phyloP scores from a whole-genome alignment of 2,888 invertebrate species.

The Epistrophe grossulariae region DNA sequence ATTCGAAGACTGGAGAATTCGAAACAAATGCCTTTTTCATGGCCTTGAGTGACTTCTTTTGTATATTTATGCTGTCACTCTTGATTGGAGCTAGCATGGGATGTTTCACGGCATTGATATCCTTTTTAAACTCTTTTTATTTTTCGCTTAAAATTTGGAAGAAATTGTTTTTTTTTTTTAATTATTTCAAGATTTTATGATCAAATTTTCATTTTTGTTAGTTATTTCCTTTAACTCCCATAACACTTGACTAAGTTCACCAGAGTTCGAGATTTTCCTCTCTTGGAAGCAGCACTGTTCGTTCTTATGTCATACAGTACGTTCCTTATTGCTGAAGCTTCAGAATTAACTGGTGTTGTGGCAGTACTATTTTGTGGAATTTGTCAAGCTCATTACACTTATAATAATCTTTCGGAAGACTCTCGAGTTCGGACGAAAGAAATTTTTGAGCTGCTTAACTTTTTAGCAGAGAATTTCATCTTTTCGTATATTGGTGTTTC shows the following conservation, averaged over 20 bases:
- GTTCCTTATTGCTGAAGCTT: constrained; percentile 97
- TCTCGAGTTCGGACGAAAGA: constrained; percentile 95
- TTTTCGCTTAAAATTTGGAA: not conserved
- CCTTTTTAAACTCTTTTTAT: constrained; percentile 86
- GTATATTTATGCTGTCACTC: constrained; percentile 95
- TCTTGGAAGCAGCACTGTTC: constrained; percentile 97
- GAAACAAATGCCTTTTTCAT: constrained; percentile 94
- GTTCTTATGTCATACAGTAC: constrained; percentile 99
- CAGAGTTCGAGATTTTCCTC: constrained; percentile 95
- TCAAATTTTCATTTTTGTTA: not conserved
- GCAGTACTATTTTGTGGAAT: constrained; percentile 99
- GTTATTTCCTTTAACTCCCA: constrained; percentile 80
- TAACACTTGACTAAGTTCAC: constrained; percentile 96
- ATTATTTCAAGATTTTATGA: not conserved
- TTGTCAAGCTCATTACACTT: constrained; percentile 99
- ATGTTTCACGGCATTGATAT: constrained; percentile 96
- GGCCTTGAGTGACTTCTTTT: constrained; percentile 95
- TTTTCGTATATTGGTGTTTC: constrained; percentile 99
- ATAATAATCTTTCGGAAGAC: constrained; percentile 96
- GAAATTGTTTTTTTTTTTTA: too few relatives aligned
- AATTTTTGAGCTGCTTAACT: constrained; percentile 96
- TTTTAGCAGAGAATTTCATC: constrained; percentile 98
- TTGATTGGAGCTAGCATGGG: constrained; percentile 97
- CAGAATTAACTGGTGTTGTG: constrained; percentile 98
- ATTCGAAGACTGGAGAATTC: constrained; percentile 93